phyloP scores from a whole-genome alignment of 2,113 vertebrate genomes.

The Catharus fuscescens region DNA sequence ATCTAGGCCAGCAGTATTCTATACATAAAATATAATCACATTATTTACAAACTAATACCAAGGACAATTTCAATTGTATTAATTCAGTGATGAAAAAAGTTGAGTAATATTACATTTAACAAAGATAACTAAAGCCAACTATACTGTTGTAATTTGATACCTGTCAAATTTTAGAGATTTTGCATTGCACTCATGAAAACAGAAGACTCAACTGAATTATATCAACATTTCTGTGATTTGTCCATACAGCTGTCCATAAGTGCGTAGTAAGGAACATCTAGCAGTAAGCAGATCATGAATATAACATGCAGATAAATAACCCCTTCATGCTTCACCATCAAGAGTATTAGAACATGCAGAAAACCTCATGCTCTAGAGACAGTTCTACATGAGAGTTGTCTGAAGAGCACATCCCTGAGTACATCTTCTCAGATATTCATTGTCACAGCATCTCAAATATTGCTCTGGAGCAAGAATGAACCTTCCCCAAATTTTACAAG shows the following conservation, averaged over 20 bases:
- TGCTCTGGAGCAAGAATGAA: neutral
- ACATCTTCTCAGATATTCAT: neutral
- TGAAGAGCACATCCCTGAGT: neutral
- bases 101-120: neutral
- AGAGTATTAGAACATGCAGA: neutral
- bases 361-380: neutral
- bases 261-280: neutral
- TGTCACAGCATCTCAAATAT: neutral
- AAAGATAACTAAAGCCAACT: neutral
- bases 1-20: slow-evolving; percentile 95
- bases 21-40: slow-evolving; percentile 8
- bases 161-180: neutral
- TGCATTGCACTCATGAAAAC: neutral
- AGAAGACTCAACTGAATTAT: neutral
- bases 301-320: neutral
- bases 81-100: neutral
- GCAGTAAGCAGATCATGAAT: neutral
- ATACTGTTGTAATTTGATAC: neutral
- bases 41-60: neutral
- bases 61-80: neutral
- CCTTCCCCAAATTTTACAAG: neutral
- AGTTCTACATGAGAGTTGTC: neutral
- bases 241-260: neutral
- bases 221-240: neutral
- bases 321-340: neutral